phyloP scores from a whole-genome alignment of 2,888 invertebrate species.

The Agrochola lychnidis region DNA sequence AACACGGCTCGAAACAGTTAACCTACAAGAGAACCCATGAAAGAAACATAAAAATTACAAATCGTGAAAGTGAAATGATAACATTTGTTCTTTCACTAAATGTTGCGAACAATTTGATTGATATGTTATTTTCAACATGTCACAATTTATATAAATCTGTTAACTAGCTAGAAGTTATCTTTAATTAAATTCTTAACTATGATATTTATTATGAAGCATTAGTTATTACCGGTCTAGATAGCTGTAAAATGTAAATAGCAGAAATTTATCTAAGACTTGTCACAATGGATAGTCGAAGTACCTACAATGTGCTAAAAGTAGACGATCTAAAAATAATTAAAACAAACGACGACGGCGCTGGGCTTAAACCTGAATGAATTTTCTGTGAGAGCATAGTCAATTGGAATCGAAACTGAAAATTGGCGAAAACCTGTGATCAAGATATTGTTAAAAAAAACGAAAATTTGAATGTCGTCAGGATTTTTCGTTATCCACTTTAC shows the following conservation, averaged over 20 bases:
- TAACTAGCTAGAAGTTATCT: background rate
- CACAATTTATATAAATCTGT: constrained; percentile 14
- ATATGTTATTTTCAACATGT: constrained; percentile 31
- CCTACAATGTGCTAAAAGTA: constrained; percentile 12
- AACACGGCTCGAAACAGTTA: constrained; percentile 21
- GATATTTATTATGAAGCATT: background rate
- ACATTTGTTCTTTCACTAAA: constrained; percentile 28
- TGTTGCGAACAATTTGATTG: constrained; percentile 16
- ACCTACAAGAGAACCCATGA: constrained; percentile 22
- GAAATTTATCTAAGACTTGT: background rate
- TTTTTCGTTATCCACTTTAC: background rate
- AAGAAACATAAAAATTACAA: constrained; percentile 50
- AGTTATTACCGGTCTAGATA: background rate
- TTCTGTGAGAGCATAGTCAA: background rate
- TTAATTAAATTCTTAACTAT: constrained; percentile 17
- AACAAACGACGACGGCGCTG: constrained; percentile 6
- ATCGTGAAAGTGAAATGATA: constrained; percentile 36
- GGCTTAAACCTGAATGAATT: constrained; percentile 24
- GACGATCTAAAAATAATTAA: constrained; percentile 30
- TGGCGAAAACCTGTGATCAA: background rate
- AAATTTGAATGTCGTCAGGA: background rate
- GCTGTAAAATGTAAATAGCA: background rate
- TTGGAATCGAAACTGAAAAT: background rate
- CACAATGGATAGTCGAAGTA: constrained; percentile 9
- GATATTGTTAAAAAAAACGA: background rate